Percentiles rank a stretch among this genome's conserved stretches.
Evolutionary conservation across 1,140 invertebrate species (phyloP).

Genomic region (Camponotus pennsylvanicus): DNA sequence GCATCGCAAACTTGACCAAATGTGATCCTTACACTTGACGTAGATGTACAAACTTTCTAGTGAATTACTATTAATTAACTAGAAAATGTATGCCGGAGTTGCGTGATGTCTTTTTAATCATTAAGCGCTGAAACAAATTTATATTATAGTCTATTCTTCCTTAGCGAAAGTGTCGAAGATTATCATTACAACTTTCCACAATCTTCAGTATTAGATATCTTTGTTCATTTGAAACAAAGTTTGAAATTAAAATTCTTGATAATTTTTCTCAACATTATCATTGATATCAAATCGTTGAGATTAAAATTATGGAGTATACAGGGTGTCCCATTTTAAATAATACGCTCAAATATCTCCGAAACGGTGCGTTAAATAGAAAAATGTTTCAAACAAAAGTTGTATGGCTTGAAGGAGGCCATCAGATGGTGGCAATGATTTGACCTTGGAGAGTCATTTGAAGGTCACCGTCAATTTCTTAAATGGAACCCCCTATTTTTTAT

Average conservation of each 20-base stretch:
- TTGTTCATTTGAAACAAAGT: not conserved
- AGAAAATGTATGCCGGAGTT: not conserved
- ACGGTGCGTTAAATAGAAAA: no score
- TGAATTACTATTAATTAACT: slow-evolving; percentile 28
- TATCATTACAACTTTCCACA: slow-evolving; percentile 14
- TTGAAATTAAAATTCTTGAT: not conserved
- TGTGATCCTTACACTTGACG: not conserved
- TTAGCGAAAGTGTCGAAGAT: slow-evolving; percentile 1
- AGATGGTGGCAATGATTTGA: no score
- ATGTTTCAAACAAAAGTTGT: no score
- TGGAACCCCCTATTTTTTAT: no score
- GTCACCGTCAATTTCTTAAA: no score
- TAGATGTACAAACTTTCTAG: not conserved
- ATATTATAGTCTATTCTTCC: not conserved
- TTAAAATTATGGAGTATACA: not conserved
- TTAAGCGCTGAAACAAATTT: not conserved
- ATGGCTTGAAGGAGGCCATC: no score
- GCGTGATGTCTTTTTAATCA: slow-evolving; percentile 1
- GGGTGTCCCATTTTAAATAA: no score
- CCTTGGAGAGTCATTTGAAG: no score
- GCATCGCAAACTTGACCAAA: slow-evolving; percentile 18
- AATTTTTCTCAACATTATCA: not conserved
- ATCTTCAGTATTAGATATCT: not conserved
- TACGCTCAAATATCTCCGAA: no score
- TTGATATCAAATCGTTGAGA: not conserved